Percentiles rank a stretch among this genome's conserved stretches.
Conservation (phyloP, 2,113 vertebrate genomes). For the Caracal caracal region DNA sequence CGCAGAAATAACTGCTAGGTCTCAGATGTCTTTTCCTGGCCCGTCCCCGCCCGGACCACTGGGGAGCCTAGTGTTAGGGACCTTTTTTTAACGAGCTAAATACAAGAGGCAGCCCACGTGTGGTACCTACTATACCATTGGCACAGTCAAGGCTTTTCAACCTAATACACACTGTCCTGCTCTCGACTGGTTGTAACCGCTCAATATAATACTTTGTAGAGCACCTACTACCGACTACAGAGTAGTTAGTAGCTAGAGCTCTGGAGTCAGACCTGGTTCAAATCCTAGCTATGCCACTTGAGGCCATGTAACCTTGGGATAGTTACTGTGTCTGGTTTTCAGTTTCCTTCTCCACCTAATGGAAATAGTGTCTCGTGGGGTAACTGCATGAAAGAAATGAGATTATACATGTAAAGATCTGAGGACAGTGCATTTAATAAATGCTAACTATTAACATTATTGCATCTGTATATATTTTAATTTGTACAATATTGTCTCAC, state of each 20-base stretch:
- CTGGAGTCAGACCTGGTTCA: slow-evolving; percentile 12
- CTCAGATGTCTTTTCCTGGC: not conserved
- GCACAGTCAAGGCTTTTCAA: not conserved
- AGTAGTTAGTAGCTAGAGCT: not conserved
- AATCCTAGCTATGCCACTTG: not conserved
- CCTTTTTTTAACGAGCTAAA: slow-evolving; percentile 20
- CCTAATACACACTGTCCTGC: not conserved
- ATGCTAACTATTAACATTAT: slow-evolving; percentile 80
- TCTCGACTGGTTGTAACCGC: not conserved
- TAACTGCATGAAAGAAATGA: slow-evolving; percentile 60
- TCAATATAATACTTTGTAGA: not conserved
- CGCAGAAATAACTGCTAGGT: not conserved
- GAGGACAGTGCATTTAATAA: slow-evolving; percentile 80
- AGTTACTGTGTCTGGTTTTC: slow-evolving; percentile 11
- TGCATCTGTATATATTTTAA: slow-evolving; percentile 78
- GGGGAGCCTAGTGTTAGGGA: not conserved
- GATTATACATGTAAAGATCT: slow-evolving; percentile 70
- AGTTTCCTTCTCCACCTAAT: slow-evolving; percentile 37
- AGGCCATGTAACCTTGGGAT: not conserved
- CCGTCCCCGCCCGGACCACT: not conserved
- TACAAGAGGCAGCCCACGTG: not conserved
- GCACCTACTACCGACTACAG: not conserved
- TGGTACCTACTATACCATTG: not conserved
- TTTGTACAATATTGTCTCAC: slow-evolving; percentile 73
- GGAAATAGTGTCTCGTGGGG: not conserved